These are phyloP conservation scores for Phymorhynchus buccinoides DNA, from an alignment of 1,140 invertebrate genomes.

Conservation along the genomic window DNA sequence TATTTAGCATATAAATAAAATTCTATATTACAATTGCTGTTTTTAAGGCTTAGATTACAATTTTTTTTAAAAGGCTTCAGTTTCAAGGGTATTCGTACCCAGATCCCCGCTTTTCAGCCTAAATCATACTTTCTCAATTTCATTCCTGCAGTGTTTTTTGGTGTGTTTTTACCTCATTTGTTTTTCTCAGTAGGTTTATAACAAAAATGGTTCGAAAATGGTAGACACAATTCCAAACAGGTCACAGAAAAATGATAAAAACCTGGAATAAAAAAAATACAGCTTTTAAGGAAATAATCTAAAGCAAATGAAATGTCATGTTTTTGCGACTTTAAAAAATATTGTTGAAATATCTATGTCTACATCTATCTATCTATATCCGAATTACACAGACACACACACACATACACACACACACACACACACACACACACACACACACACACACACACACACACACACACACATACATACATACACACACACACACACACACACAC, in stretches of 20 bases:
- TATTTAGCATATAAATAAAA: too few relatives aligned
- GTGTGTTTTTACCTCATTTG: too few relatives aligned
- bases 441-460: slow-evolving; percentile 15
- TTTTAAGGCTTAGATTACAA: too few relatives aligned
- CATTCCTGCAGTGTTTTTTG: too few relatives aligned
- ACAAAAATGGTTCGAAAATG: neutral
- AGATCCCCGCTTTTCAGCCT: too few relatives aligned
- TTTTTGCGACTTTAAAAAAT: too few relatives aligned
- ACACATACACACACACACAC: neutral
- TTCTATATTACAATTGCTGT: too few relatives aligned
- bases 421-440: neutral
- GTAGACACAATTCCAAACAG: neutral
- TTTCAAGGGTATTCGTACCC: too few relatives aligned
- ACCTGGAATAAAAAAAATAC: neutral
- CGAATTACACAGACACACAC: neutral
- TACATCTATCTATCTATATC: neutral
- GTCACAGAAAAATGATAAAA: neutral
- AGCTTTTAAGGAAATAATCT: neutral
- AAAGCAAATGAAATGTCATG: neutral
- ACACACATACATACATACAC: neutral
- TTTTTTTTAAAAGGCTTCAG: too few relatives aligned
- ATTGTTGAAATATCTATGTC: neutral
- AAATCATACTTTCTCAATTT: too few relatives aligned
- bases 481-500: neutral
- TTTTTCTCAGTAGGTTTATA: too few relatives aligned